A percentile compares a stretch with the other conserved stretches of the same genome.
Evolutionary conservation across 2,797 vertebrate species (phyloP).

Genomic region (Sebastes goodei): DNA sequence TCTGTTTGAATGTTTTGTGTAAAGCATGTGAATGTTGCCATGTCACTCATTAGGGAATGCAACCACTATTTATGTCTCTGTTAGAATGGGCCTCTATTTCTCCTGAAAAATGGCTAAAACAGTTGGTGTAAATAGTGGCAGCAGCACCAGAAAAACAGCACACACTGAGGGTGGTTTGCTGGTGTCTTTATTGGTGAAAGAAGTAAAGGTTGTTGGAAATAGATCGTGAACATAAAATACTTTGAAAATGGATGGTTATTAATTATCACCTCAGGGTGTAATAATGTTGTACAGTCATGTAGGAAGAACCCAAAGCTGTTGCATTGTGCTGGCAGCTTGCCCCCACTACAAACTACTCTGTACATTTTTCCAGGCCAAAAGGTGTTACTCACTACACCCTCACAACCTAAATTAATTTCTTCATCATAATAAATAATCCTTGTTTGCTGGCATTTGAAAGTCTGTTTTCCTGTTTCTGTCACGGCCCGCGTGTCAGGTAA

Average conservation of each 20-base stretch:
- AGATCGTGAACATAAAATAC: background rate
- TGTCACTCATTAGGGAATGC: constrained; percentile 28
- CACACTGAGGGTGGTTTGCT: background rate
- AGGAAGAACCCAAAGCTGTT: background rate
- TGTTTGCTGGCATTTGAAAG: background rate
- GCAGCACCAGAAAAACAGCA: background rate
- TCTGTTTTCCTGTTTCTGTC: background rate
- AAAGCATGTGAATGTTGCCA: constrained; percentile 27
- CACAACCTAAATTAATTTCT: background rate
- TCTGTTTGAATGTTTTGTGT: constrained; percentile 31
- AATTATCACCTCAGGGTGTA: background rate
- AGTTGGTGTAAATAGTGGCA: constrained; percentile 17
- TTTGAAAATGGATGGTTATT: background rate
- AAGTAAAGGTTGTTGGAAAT: background rate
- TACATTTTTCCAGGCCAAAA: background rate
- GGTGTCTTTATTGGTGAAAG: background rate
- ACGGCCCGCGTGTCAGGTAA: background rate
- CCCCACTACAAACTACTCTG: background rate
- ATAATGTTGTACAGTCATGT: background rate
- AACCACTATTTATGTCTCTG: constrained; percentile 44
- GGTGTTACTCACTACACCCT: background rate
- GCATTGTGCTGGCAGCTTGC: background rate
- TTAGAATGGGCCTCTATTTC: constrained; percentile 8
- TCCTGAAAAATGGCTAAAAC: background rate
- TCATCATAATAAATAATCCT: background rate